Evolutionary conservation across 30 jellyfish, hydroid and myxozoan species (phyloP).

Genomic region (Haliclystus octoradiatus): DNA sequence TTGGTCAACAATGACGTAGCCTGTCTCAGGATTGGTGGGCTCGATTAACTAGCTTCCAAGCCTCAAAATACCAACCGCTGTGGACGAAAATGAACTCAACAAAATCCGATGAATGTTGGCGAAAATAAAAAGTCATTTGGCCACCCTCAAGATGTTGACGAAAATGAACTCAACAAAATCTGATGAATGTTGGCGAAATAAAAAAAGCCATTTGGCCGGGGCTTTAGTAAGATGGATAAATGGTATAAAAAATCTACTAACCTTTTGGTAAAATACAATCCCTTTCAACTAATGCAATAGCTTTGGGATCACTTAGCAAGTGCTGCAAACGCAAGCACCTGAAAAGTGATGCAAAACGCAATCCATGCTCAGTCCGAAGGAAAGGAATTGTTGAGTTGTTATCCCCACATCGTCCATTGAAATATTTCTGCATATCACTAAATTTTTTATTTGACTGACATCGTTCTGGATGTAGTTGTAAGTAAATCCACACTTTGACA

Average conservation of each 20-base stretch:
- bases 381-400: conserved; percentile 12
- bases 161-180: too few relatives aligned
- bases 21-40: too few relatives aligned
- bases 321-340: conserved; percentile 57
- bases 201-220: background rate
- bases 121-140: too few relatives aligned
- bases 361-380: conserved; percentile 57
- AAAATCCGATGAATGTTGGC: too few relatives aligned
- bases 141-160: too few relatives aligned
- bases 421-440: conserved; percentile 61
- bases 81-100: too few relatives aligned
- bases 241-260: background rate
- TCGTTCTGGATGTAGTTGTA: conserved; percentile 26
- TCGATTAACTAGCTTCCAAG: too few relatives aligned
- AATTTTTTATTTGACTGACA: conserved; percentile 40
- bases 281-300: conserved; percentile 50
- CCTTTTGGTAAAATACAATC: conserved; percentile 81
- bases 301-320: conserved; percentile 64
- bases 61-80: too few relatives aligned
- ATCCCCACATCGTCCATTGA: conserved; percentile 21
- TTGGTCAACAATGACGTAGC: background rate
- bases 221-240: background rate
- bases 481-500: conserved; percentile 67
- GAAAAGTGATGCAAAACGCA: conserved; percentile 58
- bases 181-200: background rate